phyloP scores from a whole-genome alignment of 1,140 invertebrate species.

The Pachypsylla venusta region DNA sequence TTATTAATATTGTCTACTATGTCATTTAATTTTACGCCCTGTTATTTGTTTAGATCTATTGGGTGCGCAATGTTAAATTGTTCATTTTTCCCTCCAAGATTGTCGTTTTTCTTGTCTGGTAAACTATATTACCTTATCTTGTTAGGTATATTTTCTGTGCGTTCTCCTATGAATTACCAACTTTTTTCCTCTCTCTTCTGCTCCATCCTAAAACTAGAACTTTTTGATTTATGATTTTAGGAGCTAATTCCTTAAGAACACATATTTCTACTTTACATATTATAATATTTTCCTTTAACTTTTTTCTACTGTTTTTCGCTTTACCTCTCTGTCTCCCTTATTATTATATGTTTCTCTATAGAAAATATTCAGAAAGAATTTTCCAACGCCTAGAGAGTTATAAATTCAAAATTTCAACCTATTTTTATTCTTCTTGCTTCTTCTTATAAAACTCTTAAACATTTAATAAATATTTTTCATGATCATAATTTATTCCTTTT shows the following conservation, averaged over 20 bases:
- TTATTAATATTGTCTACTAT: no score
- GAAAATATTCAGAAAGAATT: background rate
- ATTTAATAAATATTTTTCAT: no score
- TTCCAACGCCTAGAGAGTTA: constrained; percentile 8
- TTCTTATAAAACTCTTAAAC: background rate
- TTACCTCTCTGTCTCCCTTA: background rate
- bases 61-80: no score
- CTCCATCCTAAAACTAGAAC: background rate
- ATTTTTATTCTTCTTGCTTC: background rate
- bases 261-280: constrained; percentile 7
- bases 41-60: no score
- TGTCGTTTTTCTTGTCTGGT: no score
- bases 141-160: no score
- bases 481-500: no score
- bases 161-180: no score
- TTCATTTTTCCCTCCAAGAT: no score
- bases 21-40: no score
- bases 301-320: background rate
- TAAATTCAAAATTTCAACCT: background rate
- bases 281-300: background rate
- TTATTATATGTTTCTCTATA: background rate
- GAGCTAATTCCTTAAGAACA: constrained; percentile 5
- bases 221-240: constrained; percentile 4
- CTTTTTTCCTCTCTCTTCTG: background rate
- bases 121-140: no score